Conservation (phyloP, 2,888 invertebrate genomes). For the Melanostoma mellinum region DNA sequence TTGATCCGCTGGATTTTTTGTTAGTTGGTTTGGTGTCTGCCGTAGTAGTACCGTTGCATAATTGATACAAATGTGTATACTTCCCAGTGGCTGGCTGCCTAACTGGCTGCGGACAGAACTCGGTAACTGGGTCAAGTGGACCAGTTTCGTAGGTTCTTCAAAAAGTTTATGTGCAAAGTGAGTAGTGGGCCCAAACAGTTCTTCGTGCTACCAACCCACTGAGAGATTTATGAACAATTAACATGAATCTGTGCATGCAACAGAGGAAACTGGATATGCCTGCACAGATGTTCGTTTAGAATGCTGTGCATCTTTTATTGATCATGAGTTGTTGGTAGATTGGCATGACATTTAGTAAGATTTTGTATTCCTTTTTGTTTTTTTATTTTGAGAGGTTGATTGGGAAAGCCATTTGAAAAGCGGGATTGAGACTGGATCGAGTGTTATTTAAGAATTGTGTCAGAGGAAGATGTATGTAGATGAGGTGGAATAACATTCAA, state of each 20-base stretch:
- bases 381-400: not conserved
- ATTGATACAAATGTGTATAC: constrained; percentile 58
- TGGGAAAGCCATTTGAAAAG: not conserved
- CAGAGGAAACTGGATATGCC: constrained; percentile 28
- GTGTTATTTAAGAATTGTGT: constrained; percentile 34
- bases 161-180: constrained; percentile 4
- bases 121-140: constrained; percentile 69
- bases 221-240: constrained; percentile 60
- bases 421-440: not conserved
- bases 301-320: constrained; percentile 32
- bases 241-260: constrained; percentile 31
- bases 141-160: constrained; percentile 54
- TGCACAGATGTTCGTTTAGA: constrained; percentile 13
- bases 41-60: constrained; percentile 63
- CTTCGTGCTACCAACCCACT: constrained; percentile 21
- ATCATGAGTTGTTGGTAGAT: constrained; percentile 12
- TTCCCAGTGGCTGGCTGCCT: constrained; percentile 2
- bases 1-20: constrained; percentile 60
- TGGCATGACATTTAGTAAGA: constrained; percentile 11
- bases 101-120: constrained; percentile 39
- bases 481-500: too few species aligned
- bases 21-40: constrained; percentile 13
- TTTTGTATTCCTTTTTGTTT: not conserved
- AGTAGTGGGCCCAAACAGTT: constrained; percentile 32
- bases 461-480: constrained; percentile 11